These are phyloP conservation scores for Chrysomela aeneicollis DNA, from an alignment of 2,888 invertebrate genomes.

Conservation along the genomic window DNA sequence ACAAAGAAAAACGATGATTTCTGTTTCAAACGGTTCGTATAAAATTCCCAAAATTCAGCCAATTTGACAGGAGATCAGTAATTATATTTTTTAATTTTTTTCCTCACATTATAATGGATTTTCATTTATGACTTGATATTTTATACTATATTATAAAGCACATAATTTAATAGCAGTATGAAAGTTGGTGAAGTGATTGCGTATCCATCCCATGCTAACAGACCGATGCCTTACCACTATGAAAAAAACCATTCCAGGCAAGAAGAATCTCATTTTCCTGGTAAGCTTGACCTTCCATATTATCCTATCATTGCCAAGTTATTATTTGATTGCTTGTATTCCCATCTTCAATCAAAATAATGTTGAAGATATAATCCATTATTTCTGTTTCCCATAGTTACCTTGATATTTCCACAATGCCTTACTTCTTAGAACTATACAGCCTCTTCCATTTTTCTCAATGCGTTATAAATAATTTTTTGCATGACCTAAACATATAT, in stretches of 20 bases:
- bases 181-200: conserved; percentile 54
- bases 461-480: not conserved
- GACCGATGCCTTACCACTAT: conserved; percentile 56
- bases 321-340: not conserved
- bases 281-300: conserved; percentile 60
- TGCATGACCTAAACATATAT: not conserved
- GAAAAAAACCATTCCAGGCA: conserved; percentile 54
- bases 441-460: not conserved
- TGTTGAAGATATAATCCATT: too few species aligned
- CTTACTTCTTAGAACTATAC: too few species aligned
- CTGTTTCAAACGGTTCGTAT: too few species aligned
- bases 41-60: too few species aligned
- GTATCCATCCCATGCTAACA: conserved; percentile 58
- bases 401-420: too few species aligned
- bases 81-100: too few species aligned
- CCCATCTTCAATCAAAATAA: not conserved
- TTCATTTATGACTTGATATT: not conserved
- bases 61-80: too few species aligned
- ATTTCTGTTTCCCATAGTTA: not conserved
- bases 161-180: conserved; percentile 38
- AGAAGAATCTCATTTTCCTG: conserved; percentile 55
- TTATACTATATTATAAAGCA: not conserved
- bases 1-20: too few species aligned
- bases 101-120: too few species aligned
- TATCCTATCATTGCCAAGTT: conserved; percentile 44